These are phyloP conservation scores for Psix sp. DNA, from an alignment of 1,140 invertebrate genomes.

Conservation along the genomic window DNA sequence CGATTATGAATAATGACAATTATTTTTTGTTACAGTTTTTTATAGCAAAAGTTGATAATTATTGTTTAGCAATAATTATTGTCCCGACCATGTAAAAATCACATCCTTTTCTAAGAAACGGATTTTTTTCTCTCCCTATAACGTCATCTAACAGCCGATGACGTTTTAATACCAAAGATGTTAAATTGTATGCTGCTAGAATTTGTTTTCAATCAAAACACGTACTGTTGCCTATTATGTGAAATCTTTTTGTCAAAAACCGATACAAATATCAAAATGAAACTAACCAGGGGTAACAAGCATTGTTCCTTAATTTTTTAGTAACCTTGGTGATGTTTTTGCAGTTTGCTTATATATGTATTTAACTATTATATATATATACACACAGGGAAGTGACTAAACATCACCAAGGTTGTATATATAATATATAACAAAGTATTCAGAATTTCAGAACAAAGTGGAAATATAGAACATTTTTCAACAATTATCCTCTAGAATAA, in stretches of 20 bases:
- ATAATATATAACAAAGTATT: not conserved
- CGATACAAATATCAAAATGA: conserved; percentile 25
- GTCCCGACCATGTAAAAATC: too few species aligned
- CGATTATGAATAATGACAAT: too few species aligned
- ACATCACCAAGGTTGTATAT: too few species aligned
- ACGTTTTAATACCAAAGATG: not conserved
- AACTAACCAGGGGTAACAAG: conserved; percentile 46
- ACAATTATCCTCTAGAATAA: too few species aligned
- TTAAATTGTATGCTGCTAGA: not conserved
- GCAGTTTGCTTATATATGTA: too few species aligned
- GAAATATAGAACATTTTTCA: not conserved
- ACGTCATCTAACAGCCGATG: not conserved
- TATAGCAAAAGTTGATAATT: too few species aligned
- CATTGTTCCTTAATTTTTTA: conserved; percentile 17
- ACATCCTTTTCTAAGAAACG: not conserved
- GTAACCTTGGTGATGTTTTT: conserved; percentile 15
- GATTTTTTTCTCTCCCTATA: not conserved
- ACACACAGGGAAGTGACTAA: too few species aligned
- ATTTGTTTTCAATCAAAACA: conserved; percentile 16
- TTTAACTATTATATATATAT: too few species aligned
- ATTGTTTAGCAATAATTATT: too few species aligned
- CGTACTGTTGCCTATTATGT: not conserved
- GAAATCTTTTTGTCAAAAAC: conserved; percentile 16
- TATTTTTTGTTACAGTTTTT: too few species aligned
- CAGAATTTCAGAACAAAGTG: not conserved